phyloP scores from a whole-genome alignment of 2,797 vertebrate species.

The Catamblyrhynchus diadema region DNA sequence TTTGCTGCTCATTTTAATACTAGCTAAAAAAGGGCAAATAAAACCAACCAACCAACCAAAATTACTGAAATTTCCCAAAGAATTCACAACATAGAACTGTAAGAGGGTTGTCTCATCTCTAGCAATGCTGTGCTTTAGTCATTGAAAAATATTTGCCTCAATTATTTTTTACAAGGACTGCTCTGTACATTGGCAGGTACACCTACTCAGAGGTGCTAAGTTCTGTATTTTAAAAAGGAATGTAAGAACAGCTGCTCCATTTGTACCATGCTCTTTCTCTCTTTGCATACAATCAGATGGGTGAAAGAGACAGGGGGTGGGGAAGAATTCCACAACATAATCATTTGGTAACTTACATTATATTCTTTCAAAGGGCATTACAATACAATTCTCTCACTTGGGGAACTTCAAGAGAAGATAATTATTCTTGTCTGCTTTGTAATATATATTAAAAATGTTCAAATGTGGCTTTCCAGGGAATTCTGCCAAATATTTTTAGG shows the following conservation, averaged over 20 bases:
- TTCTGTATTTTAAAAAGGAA: background rate
- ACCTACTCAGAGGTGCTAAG: background rate
- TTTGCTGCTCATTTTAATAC: background rate
- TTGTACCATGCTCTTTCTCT: background rate
- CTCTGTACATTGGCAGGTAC: background rate
- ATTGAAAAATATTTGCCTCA: background rate
- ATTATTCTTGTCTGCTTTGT: slow-evolving; percentile 89
- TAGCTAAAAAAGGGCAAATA: background rate
- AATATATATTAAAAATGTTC: slow-evolving; percentile 87
- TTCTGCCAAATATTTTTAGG: slow-evolving; percentile 85
- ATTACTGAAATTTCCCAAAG: background rate
- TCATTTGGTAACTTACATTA: slow-evolving; percentile 42
- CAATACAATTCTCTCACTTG: slow-evolving; percentile 72
- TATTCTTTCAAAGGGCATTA: slow-evolving; percentile 74
- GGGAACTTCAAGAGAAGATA: slow-evolving; percentile 81
- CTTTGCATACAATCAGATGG: background rate
- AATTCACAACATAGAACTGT: background rate
- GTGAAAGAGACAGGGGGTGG: background rate
- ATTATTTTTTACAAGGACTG: background rate
- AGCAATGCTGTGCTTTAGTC: background rate
- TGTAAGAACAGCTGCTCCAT: background rate
- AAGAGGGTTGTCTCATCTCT: background rate
- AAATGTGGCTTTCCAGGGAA: slow-evolving; percentile 89
- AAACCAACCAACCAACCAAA: background rate
- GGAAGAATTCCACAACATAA: slow-evolving; percentile 46